Conservation (phyloP, 2,888 invertebrate species). For the Pachydiplax longipennis region DNA sequence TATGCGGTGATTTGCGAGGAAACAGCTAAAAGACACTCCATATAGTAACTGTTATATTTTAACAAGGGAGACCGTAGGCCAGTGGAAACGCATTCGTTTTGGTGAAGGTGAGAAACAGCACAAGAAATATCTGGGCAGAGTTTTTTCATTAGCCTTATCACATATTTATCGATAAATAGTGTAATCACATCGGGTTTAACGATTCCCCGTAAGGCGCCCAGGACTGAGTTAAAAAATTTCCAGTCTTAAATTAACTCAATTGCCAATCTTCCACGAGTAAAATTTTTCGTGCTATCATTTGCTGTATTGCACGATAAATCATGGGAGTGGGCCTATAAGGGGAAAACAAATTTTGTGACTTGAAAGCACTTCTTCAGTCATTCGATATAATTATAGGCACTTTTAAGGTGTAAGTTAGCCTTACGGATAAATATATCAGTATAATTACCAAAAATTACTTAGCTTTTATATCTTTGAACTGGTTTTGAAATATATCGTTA, state of each 20-base stretch:
- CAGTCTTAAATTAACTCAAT: background rate
- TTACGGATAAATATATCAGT: constrained; percentile 24
- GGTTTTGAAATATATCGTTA: background rate
- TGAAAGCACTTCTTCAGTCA: constrained; percentile 37
- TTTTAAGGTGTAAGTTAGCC: constrained; percentile 42
- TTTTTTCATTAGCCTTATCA: constrained; percentile 41
- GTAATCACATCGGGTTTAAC: constrained; percentile 34
- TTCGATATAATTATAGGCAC: constrained; percentile 37
- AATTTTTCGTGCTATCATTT: constrained; percentile 13
- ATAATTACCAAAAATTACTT: background rate
- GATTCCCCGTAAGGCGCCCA: constrained; percentile 35
- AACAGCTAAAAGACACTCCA: constrained; percentile 17
- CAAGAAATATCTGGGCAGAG: constrained; percentile 32
- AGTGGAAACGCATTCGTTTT: constrained; percentile 25
- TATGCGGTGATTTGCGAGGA: background rate
- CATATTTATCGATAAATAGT: constrained; percentile 40
- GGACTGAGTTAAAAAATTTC: constrained; percentile 7
- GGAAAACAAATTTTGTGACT: constrained; percentile 20
- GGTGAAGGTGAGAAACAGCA: constrained; percentile 24
- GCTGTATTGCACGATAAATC: background rate
- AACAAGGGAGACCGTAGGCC: constrained; percentile 12
- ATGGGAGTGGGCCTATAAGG: constrained; percentile 22
- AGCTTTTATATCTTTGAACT: background rate
- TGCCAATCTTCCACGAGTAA: constrained; percentile 33
- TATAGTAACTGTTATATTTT: background rate